A percentile compares a stretch with the other conserved stretches of the same genome.
Evolutionary conservation across 2,113 vertebrate genomes (phyloP).

Genomic region (Aleadryas rufinucha): DNA sequence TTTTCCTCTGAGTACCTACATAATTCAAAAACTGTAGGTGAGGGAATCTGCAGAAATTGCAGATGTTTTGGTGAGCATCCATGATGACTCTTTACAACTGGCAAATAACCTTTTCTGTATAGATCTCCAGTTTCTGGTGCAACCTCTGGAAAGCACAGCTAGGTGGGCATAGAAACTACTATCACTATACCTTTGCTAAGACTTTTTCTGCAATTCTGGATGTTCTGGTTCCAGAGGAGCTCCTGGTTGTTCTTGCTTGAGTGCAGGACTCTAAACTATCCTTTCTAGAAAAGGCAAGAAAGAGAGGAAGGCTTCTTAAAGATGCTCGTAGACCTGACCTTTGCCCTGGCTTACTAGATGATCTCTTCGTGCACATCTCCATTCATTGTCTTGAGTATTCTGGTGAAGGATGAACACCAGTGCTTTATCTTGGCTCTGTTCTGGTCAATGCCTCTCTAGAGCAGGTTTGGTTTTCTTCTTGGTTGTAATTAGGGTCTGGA

Average conservation of each 20-base stretch:
- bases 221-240: neutral
- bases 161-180: neutral
- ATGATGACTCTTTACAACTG: neutral
- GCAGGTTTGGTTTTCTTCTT: neutral
- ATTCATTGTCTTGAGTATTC: neutral
- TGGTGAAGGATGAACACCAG: neutral
- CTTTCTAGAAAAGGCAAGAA: neutral
- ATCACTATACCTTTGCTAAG: neutral
- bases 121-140: neutral
- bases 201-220: neutral
- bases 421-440: neutral
- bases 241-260: neutral
- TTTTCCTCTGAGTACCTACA: neutral
- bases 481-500: conserved; percentile 64
- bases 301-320: neutral
- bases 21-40: neutral
- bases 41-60: neutral
- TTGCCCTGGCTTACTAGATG: neutral
- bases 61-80: neutral
- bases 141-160: neutral
- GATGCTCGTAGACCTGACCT: neutral
- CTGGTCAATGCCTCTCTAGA: neutral
- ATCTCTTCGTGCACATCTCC: neutral
- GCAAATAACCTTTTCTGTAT: neutral
- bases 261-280: neutral